Percentiles rank a stretch among this genome's conserved stretches.
Evolutionary conservation across 1,140 invertebrate genomes (phyloP).

Genomic region (Diplogasteroides magnus): DNA sequence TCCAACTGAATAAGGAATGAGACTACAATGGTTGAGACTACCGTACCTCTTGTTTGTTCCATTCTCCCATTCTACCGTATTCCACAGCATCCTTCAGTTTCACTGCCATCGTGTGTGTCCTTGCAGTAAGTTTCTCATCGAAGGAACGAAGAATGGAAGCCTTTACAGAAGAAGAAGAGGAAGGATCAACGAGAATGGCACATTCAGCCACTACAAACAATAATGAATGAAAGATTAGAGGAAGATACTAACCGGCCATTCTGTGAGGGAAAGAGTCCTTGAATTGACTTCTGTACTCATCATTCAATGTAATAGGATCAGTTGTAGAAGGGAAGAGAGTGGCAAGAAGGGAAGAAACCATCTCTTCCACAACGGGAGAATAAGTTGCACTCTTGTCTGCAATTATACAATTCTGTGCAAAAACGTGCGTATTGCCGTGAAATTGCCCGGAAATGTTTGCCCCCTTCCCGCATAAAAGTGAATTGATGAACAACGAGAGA

Average conservation of each 20-base stretch:
- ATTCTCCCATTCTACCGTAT: slow-evolving; percentile 30
- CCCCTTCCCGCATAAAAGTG: too few relatives aligned
- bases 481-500: too few relatives aligned
- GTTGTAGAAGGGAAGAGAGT: slow-evolving; percentile 12
- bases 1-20: slow-evolving; percentile 26
- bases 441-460: too few relatives aligned
- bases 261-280: slow-evolving; percentile 20
- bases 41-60: slow-evolving; percentile 30
- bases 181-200: slow-evolving; percentile 13
- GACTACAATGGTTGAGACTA: background rate
- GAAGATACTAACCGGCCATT: slow-evolving; percentile 18
- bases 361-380: slow-evolving; percentile 13
- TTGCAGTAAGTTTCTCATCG: slow-evolving; percentile 17
- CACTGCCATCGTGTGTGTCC: slow-evolving; percentile 12
- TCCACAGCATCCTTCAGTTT: slow-evolving; percentile 26
- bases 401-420: too few relatives aligned
- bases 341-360: slow-evolving; percentile 8
- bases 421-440: too few relatives aligned
- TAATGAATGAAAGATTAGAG: too few relatives aligned
- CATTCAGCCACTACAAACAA: slow-evolving; percentile 23
- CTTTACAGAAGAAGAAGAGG: background rate
- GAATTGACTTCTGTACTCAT: slow-evolving; percentile 24
- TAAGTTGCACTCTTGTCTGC: slow-evolving; percentile 8
- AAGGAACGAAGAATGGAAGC: slow-evolving; percentile 24
- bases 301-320: slow-evolving; percentile 24